Evolutionary conservation across 2,113 vertebrate species (phyloP).

Genomic region (Paralichthys olivaceus): DNA sequence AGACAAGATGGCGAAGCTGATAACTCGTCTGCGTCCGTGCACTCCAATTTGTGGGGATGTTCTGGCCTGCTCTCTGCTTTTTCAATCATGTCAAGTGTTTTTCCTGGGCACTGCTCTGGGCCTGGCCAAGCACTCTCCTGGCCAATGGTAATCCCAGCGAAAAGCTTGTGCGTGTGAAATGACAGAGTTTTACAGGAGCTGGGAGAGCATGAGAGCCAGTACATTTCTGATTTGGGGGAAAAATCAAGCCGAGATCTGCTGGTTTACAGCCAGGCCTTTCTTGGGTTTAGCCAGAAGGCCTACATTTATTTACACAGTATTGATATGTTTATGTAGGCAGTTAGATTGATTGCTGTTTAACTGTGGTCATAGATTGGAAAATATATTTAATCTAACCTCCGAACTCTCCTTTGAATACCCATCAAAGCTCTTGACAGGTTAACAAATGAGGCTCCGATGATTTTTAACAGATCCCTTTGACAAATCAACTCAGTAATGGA

Average conservation of each 20-base stretch:
- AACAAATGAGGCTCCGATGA: slow-evolving; percentile 30
- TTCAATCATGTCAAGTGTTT: slow-evolving; percentile 80
- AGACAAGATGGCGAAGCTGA: slow-evolving; percentile 51
- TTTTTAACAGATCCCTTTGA: slow-evolving; percentile 37
- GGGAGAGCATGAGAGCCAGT: slow-evolving; percentile 43
- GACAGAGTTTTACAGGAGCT: slow-evolving; percentile 57
- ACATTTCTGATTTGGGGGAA: slow-evolving; percentile 38
- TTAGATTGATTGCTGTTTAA: slow-evolving; percentile 27
- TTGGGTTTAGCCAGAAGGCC: slow-evolving; percentile 20
- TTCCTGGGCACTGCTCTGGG: slow-evolving; percentile 69
- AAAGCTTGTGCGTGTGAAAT: slow-evolving; percentile 72
- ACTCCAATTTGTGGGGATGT: slow-evolving; percentile 44
- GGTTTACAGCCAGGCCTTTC: slow-evolving; percentile 27
- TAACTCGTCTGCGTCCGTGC: slow-evolving; percentile 22
- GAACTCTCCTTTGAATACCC: slow-evolving; percentile 38
- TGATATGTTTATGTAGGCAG: slow-evolving; percentile 26
- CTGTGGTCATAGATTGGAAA: slow-evolving; percentile 28
- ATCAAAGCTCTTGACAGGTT: slow-evolving; percentile 40
- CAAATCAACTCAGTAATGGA: slow-evolving; percentile 13
- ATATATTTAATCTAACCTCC: slow-evolving; percentile 30
- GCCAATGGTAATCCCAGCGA: slow-evolving; percentile 67
- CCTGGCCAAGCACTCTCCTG: slow-evolving; percentile 43
- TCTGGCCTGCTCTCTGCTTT: slow-evolving; percentile 66
- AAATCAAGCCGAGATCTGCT: slow-evolving; percentile 33
- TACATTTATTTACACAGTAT: slow-evolving; percentile 16